These are phyloP conservation scores for Anoplopoma fimbria DNA, from an alignment of 2,113 vertebrate species.

Conservation along the genomic window DNA sequence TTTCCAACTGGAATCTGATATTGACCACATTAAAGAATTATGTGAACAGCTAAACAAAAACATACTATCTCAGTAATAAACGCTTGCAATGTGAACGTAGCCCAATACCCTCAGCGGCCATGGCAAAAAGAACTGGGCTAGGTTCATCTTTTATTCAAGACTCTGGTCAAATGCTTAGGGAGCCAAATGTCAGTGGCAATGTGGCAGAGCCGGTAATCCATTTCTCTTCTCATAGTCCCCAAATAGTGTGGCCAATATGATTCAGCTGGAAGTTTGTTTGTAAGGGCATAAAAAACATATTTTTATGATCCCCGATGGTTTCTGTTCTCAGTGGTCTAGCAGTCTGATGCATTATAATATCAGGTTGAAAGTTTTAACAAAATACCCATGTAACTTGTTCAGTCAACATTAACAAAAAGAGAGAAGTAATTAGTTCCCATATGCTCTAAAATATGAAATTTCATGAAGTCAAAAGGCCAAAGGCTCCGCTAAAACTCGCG, in stretches of 20 bases:
- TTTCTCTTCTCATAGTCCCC: constrained; percentile 16
- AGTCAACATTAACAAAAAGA: neutral
- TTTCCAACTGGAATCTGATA: too few relatives aligned
- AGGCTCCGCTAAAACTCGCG: neutral
- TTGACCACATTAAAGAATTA: too few relatives aligned
- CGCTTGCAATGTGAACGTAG: too few relatives aligned
- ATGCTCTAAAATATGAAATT: constrained; percentile 3
- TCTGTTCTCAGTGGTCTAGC: neutral
- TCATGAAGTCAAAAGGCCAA: neutral
- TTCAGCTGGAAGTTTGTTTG: constrained; percentile 7
- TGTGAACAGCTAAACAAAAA: too few relatives aligned
- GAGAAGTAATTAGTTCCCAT: neutral
- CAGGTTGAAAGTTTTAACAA: neutral
- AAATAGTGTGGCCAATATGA: constrained; percentile 16
- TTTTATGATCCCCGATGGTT: neutral
- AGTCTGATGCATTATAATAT: constrained; percentile 16
- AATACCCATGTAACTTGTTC: neutral
- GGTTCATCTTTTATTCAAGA: constrained; percentile 57
- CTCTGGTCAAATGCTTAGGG: constrained; percentile 44
- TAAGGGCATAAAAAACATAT: neutral
- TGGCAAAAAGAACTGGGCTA: constrained; percentile 17
- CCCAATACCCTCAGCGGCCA: constrained; percentile 1
- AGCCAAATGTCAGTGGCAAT: constrained; percentile 47
- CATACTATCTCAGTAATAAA: too few relatives aligned
- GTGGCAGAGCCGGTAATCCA: constrained; percentile 21